Base-by-base conservation (phyloP, 2,797 vertebrate genomes). In the Neoniphon sammara region DNA sequence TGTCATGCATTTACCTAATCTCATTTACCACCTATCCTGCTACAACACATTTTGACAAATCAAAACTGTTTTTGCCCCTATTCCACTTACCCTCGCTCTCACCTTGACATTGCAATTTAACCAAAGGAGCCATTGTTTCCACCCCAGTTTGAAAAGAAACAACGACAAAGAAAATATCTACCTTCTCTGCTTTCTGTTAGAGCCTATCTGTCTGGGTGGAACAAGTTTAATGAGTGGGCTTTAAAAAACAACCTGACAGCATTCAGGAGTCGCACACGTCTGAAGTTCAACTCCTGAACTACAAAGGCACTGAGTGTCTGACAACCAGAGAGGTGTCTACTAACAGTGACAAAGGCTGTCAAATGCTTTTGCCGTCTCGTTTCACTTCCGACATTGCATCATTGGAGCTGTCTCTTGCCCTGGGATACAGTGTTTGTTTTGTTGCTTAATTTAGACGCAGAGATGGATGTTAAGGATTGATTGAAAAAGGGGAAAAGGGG, bases 361-460 rank as follows among this genome's bases (percentile, higher is more conserved):
- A 80, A 53, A 82, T 39, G 49, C 39, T 56, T 44, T 68, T 18
- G 0, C 39, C 39, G 55, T 42, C 23, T 18, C 5, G 30, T 20
- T 68, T 77, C 27, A 44, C 68, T 61, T 64, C 65, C 63, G 55
- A 57, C 46, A 42, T 82, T 78, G 73, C 77, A 83, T 86, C 81
- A 84, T 30, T 20, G n/a, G 21, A 57, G 62, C 56, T 63, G 31
- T 34, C 23, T 77, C 23, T 73, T 47, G 42, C 70, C 72, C 76
- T 30, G 42, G 76, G 83, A 69, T 30, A 12, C 39, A 17, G n/a
- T 17, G 47, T 70, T 72, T 58, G 69, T 10, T 74, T 27, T 52
- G 75, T 72, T 70, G 34, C 70, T 72, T 69, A 58, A 81, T 71
- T 80, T 82, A 77, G 58, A 83, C 34, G 20, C 8, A 14, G 62